Conservation (phyloP, 2,797 vertebrate species). For the Distichodus sexfasciatus region DNA sequence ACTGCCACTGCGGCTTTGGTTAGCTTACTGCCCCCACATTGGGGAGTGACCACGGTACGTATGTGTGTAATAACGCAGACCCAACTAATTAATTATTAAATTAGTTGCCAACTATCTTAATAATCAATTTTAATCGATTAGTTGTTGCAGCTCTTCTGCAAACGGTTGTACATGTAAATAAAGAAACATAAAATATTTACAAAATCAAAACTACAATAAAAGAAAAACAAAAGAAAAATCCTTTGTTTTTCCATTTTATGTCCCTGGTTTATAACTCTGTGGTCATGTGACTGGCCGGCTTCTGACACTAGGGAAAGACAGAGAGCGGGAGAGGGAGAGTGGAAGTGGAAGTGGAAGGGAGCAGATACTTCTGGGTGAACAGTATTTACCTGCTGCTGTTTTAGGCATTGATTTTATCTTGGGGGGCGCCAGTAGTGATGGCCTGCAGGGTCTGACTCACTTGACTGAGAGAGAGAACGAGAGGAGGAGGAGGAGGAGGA, state of each 20-base stretch:
- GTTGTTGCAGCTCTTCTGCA: too few relatives aligned
- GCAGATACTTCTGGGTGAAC: background rate
- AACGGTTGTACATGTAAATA: background rate
- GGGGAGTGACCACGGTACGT: too few relatives aligned
- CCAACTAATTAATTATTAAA: too few relatives aligned
- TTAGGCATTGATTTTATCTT: constrained; percentile 82
- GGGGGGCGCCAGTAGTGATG: constrained; percentile 67
- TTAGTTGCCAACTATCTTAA: too few relatives aligned
- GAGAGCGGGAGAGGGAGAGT: background rate
- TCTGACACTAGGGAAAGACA: background rate
- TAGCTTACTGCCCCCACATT: too few relatives aligned
- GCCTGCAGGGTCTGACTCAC: constrained; percentile 72
- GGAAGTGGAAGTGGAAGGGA: background rate
- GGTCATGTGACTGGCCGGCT: background rate
- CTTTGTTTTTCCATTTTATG: too few relatives aligned
- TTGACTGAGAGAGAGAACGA: constrained; percentile 76
- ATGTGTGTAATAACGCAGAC: too few relatives aligned
- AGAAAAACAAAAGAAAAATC: too few relatives aligned
- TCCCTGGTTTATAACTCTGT: background rate
- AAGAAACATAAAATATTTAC: background rate
- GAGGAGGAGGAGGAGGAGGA: constrained; percentile 53
- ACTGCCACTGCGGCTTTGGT: too few relatives aligned
- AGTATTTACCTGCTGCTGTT: constrained; percentile 76
- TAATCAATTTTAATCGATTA: too few relatives aligned
- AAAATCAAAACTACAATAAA: background rate